Evolutionary conservation across 2,797 vertebrate genomes (phyloP).

Genomic region (Sebastes minor): DNA sequence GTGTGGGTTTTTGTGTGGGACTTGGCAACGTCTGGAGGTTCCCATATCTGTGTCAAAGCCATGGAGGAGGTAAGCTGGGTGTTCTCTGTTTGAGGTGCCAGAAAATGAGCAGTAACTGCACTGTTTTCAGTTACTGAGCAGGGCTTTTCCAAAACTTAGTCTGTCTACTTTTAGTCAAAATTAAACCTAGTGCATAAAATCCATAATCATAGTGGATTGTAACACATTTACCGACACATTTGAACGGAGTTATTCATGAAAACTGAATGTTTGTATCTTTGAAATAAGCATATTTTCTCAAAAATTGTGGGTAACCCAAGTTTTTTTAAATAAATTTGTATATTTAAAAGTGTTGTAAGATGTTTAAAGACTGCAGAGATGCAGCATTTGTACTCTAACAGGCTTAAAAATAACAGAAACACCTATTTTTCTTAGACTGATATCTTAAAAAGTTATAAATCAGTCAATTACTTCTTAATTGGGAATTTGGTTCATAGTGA

Average conservation of each 20-base stretch:
- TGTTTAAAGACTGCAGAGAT: not conserved
- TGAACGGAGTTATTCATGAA: not conserved
- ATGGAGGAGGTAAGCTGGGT: constrained; percentile 86
- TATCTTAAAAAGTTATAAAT: not conserved
- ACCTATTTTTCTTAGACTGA: not conserved
- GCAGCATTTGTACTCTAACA: not conserved
- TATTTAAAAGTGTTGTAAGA: not conserved
- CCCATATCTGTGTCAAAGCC: constrained; percentile 89
- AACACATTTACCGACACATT: not conserved
- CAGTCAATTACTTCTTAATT: not conserved
- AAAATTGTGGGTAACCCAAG: not conserved
- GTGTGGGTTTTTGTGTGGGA: constrained; percentile 91
- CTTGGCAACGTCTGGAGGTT: constrained; percentile 94
- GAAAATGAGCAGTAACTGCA: not conserved
- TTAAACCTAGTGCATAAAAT: not conserved
- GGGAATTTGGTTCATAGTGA: not conserved
- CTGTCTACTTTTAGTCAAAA: not conserved
- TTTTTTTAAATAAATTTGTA: not conserved
- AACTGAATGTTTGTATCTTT: not conserved
- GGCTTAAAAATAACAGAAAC: not conserved
- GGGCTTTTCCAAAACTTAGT: not conserved
- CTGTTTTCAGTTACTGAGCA: not conserved
- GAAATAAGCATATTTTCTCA: not conserved
- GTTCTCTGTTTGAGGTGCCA: not conserved
- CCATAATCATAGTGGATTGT: not conserved